These are phyloP conservation scores for Phaedon cochleariae DNA, from an alignment of 2,888 invertebrate species.

Conservation along the genomic window DNA sequence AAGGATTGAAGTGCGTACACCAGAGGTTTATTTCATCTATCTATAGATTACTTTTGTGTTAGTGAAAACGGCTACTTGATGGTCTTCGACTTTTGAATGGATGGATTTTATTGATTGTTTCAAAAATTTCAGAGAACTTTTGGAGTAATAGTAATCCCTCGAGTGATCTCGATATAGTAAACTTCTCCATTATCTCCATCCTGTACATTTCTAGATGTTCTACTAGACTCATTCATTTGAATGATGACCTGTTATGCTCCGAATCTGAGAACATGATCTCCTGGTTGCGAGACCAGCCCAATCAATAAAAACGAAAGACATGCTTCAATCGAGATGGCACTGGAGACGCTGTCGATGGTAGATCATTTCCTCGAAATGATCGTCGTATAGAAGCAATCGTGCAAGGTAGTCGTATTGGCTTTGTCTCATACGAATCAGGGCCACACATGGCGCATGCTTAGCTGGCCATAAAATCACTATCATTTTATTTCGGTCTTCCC, in stretches of 20 bases:
- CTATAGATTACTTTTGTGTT: too few relatives aligned
- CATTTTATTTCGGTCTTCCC: slow-evolving; percentile 28
- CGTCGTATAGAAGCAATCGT: slow-evolving; percentile 48
- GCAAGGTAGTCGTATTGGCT: slow-evolving; percentile 48
- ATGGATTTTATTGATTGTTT: too few relatives aligned
- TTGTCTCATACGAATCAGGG: slow-evolving; percentile 51
- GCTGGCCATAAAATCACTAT: slow-evolving; percentile 46
- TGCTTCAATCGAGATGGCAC: background rate
- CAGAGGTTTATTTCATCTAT: too few relatives aligned
- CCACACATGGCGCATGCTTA: slow-evolving; percentile 54
- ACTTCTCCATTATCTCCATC: too few relatives aligned
- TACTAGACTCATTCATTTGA: too few relatives aligned
- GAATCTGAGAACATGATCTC: background rate
- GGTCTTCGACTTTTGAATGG: too few relatives aligned
- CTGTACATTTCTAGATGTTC: too few relatives aligned
- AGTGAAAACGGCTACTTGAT: too few relatives aligned
- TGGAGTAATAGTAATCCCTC: too few relatives aligned
- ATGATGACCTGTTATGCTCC: background rate
- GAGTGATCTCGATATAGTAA: too few relatives aligned
- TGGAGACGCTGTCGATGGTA: slow-evolving; percentile 44
- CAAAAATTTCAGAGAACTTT: too few relatives aligned
- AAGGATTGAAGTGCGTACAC: too few relatives aligned
- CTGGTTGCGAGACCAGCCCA: background rate
- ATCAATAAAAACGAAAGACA: background rate
- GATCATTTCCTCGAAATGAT: slow-evolving; percentile 56